phyloP scores from a whole-genome alignment of 2,888 invertebrate genomes.

The Caenorhabditis japonica region DNA sequence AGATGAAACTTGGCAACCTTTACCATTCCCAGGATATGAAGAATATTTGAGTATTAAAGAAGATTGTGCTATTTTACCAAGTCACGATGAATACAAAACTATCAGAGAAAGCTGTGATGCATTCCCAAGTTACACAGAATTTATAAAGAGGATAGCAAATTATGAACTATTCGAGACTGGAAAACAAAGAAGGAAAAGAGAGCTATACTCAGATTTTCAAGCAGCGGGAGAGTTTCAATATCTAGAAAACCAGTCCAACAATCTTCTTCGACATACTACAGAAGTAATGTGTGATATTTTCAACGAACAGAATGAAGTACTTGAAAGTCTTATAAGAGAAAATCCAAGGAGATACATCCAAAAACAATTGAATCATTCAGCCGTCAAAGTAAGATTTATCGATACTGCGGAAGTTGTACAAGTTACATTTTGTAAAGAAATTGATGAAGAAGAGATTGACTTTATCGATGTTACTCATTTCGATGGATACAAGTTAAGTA shows the following conservation, averaged over 20 bases:
- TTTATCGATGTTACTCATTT: constrained; percentile 47
- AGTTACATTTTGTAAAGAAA: constrained; percentile 49
- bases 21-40: constrained; percentile 21
- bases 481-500: constrained; percentile 29
- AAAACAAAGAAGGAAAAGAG: constrained; percentile 2
- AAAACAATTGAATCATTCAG: constrained; percentile 32
- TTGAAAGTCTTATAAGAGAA: constrained; percentile 10
- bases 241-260: constrained; percentile 6
- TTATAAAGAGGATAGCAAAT: constrained; percentile 7
- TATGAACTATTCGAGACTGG: no score
- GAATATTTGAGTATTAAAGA: constrained; percentile 22
- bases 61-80: constrained; percentile 43
- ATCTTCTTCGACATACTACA: constrained; percentile 1
- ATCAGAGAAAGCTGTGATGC: no score
- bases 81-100: constrained; percentile 43
- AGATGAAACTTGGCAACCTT: no score
- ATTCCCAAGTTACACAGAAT: constrained; percentile 13
- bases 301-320: neutral
- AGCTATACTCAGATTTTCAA: constrained; percentile 11
- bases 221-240: no score
- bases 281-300: no score
- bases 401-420: constrained; percentile 25
- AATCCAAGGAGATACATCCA: constrained; percentile 20
- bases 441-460: no score
- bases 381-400: constrained; percentile 26